Evolutionary conservation across 2,797 vertebrate genomes (phyloP).

Genomic region (Channallabes apus): DNA sequence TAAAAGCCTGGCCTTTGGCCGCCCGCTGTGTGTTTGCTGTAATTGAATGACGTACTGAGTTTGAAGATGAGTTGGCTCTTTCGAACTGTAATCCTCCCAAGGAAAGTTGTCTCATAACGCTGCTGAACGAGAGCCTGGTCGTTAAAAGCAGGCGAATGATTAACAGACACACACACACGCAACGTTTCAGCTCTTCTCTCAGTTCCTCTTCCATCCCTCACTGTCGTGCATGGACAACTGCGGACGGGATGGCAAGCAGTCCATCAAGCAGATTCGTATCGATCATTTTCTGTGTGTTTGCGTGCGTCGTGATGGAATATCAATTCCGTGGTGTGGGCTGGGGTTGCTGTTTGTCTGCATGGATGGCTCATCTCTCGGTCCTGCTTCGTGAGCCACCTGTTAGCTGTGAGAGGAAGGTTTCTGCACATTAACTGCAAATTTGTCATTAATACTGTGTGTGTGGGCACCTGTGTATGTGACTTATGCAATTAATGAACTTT

Average conservation of each 20-base stretch:
- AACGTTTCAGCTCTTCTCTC: neutral
- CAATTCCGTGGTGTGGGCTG: neutral
- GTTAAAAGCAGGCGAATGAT: neutral
- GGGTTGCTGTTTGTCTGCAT: constrained; percentile 27
- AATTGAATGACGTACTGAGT: constrained; percentile 41
- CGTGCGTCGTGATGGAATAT: constrained; percentile 39
- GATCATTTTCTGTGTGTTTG: constrained; percentile 37
- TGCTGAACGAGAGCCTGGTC: neutral
- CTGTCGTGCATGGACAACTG: no score
- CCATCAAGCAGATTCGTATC: neutral
- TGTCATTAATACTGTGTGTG: constrained; percentile 11
- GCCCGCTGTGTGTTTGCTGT: constrained; percentile 31
- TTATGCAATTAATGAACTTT: neutral
- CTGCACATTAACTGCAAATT: constrained; percentile 29
- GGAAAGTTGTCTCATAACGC: constrained; percentile 33
- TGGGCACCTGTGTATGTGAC: neutral
- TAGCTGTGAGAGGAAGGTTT: constrained; percentile 41
- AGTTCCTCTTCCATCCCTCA: neutral
- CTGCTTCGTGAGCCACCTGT: constrained; percentile 57
- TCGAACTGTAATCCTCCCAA: constrained; percentile 33
- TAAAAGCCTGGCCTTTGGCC: constrained; percentile 37
- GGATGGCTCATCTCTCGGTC: constrained; percentile 37
- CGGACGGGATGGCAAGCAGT: constrained; percentile 1
- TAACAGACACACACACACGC: neutral
- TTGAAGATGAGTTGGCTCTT: constrained; percentile 20